Base-by-base conservation (phyloP, 2,113 vertebrate species). In the Plecotus auritus region DNA sequence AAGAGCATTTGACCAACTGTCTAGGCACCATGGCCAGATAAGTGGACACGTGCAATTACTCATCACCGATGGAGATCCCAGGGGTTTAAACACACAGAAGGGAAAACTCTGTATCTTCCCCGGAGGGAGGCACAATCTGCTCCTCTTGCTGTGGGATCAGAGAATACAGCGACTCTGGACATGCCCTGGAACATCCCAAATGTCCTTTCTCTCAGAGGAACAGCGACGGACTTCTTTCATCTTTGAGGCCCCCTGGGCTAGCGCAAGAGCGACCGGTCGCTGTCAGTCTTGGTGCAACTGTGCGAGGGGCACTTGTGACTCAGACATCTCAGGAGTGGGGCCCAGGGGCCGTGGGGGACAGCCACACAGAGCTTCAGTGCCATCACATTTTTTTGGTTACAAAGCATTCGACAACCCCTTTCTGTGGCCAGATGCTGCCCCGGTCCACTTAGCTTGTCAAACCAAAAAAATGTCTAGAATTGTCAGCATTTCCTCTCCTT, bases 391-490 rank as follows among this genome's bases (percentile, higher is more conserved):
- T 66, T 32, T 51, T 51, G 4, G 12, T 69, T 35, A 28, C 78
- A 74, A 64, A 85, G 28, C 18, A 66, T 69, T 91, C n/a, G 47
- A 49, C n/a, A 85, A 12, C 22, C 40, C 7, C 9, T 37, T 35
- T 76, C 54, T 28, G 10, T 35, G 40, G 37, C 23, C 40, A 69
- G n/a, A 49, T 22, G 35, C 14, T 80, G 9, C 40, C 37, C 64
- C 45, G 9, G 10, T 20, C 37, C 69, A 14, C 32, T 66, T 59
- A 54, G 54, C 84, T 66, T 12, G 51, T 67, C 49, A 88, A 81
- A 76, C 47, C 42, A 74, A 74, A n/a, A n/a, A 76, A 59, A 45
- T 76, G 67, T 85, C 80, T 93, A 40, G 37, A 82, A 42, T 37
- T 32, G 26, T 35, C 74, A 78, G 5, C 67, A 42, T 78, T 80